phyloP scores from a whole-genome alignment of 2,797 vertebrate species.

The Discoglossus pictus region DNA sequence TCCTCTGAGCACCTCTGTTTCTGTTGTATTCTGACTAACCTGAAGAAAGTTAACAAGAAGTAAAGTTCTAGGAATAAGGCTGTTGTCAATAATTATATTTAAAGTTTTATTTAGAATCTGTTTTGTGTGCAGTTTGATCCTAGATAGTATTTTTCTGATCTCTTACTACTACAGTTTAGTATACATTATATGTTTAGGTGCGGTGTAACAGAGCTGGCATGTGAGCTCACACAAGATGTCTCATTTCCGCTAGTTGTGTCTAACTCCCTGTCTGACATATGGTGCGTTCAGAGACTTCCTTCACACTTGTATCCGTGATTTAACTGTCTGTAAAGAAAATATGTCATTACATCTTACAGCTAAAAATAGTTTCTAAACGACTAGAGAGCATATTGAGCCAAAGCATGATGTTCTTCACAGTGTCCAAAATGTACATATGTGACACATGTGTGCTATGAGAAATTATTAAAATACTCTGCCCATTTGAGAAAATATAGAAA shows the following conservation, averaged over 20 bases:
- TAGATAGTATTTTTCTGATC: too few relatives aligned
- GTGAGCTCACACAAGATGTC: neutral
- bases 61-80: too few relatives aligned
- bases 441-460: neutral
- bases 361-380: neutral
- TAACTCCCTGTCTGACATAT: slow-evolving; percentile 16
- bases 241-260: slow-evolving; percentile 25
- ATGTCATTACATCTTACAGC: slow-evolving; percentile 6
- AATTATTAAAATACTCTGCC: too few relatives aligned
- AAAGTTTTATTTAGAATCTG: too few relatives aligned
- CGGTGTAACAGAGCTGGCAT: neutral
- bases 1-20: too few relatives aligned
- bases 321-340: slow-evolving; percentile 26
- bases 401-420: neutral
- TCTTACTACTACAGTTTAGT: too few relatives aligned
- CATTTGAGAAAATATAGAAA: too few relatives aligned
- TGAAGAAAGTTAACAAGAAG: too few relatives aligned
- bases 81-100: too few relatives aligned
- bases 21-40: too few relatives aligned
- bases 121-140: too few relatives aligned
- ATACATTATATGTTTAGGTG: too few relatives aligned
- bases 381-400: neutral
- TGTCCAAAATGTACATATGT: neutral
- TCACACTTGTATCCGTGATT: slow-evolving; percentile 14
- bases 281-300: slow-evolving; percentile 24